phyloP scores from a whole-genome alignment of 2,888 invertebrate species.

The Nomada flava region DNA sequence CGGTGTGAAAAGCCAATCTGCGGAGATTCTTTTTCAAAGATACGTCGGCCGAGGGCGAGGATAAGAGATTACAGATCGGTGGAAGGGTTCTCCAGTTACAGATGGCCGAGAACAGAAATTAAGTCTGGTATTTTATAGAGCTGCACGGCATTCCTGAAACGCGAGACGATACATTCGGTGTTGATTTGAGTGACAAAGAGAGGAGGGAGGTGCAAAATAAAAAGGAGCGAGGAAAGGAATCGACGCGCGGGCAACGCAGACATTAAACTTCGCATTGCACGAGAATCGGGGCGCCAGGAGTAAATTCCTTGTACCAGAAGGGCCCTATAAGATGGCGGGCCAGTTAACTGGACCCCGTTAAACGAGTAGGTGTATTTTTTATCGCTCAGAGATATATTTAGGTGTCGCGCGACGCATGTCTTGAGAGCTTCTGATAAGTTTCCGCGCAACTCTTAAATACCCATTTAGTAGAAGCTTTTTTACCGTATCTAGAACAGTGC shows the following conservation, averaged over 20 bases:
- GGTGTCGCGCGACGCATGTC: slow-evolving; percentile 17
- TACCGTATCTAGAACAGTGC: neutral
- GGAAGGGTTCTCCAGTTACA: slow-evolving; percentile 46
- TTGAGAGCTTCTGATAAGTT: slow-evolving; percentile 25
- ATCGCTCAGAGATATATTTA: slow-evolving; percentile 33
- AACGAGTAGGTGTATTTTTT: slow-evolving; percentile 44
- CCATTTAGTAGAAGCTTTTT: slow-evolving; percentile 7
- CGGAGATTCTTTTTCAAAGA: slow-evolving; percentile 30
- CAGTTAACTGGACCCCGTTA: slow-evolving; percentile 24
- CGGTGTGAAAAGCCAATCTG: slow-evolving; percentile 48
- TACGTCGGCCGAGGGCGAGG: slow-evolving; percentile 6
- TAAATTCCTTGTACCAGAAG: slow-evolving; percentile 49
- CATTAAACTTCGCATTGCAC: slow-evolving; percentile 51
- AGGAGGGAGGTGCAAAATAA: neutral
- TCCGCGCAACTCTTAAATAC: neutral
- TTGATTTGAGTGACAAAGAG: slow-evolving; percentile 36
- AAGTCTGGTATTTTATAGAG: slow-evolving; percentile 65
- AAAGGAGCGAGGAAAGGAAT: neutral
- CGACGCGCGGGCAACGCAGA: slow-evolving; percentile 6
- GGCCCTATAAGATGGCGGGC: slow-evolving; percentile 15
- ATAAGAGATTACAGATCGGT: slow-evolving; percentile 30
- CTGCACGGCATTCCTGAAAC: slow-evolving; percentile 58
- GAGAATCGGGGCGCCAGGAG: slow-evolving; percentile 47
- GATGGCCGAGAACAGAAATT: slow-evolving; percentile 45
- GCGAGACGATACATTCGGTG: slow-evolving; percentile 56